Conservation (phyloP, 2,113 vertebrate species). For the Chamaetylas fuelleborni region DNA sequence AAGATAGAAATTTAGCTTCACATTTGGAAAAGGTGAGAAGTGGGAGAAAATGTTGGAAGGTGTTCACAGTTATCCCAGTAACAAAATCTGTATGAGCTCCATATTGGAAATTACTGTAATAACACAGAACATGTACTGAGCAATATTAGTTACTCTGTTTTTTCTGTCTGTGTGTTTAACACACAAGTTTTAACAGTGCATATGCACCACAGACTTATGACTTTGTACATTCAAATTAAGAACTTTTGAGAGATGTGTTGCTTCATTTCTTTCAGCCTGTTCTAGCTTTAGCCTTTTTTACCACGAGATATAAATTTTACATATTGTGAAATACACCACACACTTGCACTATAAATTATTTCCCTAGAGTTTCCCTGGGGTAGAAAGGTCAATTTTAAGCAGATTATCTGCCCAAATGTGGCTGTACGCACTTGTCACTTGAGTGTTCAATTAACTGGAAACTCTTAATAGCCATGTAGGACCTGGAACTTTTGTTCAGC, state of each 20-base stretch:
- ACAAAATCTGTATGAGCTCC: not conserved
- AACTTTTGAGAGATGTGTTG: not conserved
- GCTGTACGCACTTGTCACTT: not conserved
- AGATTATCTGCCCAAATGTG: not conserved
- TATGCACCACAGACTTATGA: not conserved
- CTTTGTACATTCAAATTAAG: not conserved
- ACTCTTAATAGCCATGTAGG: not conserved
- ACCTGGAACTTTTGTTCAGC: not conserved
- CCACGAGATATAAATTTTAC: not conserved
- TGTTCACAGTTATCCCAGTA: not conserved
- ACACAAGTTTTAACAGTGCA: not conserved
- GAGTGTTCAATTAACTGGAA: slow-evolving; percentile 10
- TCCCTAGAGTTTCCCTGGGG: not conserved
- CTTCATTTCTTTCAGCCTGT: not conserved
- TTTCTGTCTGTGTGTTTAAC: not conserved
- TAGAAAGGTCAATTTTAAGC: not conserved
- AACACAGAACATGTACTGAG: not conserved
- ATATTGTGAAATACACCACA: not conserved
- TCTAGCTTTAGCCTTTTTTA: not conserved
- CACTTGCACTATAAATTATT: not conserved
- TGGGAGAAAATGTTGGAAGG: not conserved
- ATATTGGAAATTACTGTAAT: not conserved
- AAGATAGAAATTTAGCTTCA: not conserved
- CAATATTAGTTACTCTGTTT: not conserved
- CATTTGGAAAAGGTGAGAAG: not conserved